These are phyloP conservation scores for Eurytoma californica DNA, from an alignment of 2,888 invertebrate species.

Conservation along the genomic window DNA sequence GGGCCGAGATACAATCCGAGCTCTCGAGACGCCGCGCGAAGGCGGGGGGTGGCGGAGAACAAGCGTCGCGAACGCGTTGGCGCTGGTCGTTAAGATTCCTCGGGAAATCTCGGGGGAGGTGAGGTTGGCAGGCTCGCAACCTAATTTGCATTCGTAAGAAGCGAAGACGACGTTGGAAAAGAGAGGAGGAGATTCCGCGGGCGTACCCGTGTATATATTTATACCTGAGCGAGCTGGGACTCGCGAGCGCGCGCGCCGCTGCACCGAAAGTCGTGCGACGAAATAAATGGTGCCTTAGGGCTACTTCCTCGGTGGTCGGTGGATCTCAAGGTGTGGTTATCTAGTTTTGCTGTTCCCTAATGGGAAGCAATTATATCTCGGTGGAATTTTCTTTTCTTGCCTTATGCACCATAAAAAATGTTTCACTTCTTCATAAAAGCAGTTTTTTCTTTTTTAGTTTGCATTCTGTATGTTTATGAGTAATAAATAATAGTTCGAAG, in stretches of 20 bases:
- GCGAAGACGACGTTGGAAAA: constrained; percentile 38
- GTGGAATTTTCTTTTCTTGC: no score
- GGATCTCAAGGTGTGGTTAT: no score
- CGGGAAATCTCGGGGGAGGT: constrained; percentile 49
- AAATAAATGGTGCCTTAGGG: neutral
- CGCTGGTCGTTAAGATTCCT: constrained; percentile 48
- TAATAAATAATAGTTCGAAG: no score
- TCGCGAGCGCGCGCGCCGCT: neutral
- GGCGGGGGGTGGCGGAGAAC: neutral
- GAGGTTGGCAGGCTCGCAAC: constrained; percentile 54
- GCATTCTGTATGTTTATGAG: no score
- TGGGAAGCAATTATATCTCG: no score
- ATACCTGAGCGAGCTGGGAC: neutral
- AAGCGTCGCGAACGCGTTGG: neutral
- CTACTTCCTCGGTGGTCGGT: no score
- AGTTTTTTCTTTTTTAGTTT: no score
- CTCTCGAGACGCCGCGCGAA: constrained; percentile 1
- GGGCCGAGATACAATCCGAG: neutral
- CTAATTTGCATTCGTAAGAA: constrained; percentile 59
- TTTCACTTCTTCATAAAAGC: no score
- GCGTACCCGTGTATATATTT: constrained; percentile 7
- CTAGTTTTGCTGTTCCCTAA: no score
- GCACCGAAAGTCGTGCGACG: neutral
- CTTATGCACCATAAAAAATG: no score
- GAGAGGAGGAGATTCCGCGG: constrained; percentile 30